Base-by-base conservation (phyloP, 1,140 invertebrate species). In the Drosophila takahashii region DNA sequence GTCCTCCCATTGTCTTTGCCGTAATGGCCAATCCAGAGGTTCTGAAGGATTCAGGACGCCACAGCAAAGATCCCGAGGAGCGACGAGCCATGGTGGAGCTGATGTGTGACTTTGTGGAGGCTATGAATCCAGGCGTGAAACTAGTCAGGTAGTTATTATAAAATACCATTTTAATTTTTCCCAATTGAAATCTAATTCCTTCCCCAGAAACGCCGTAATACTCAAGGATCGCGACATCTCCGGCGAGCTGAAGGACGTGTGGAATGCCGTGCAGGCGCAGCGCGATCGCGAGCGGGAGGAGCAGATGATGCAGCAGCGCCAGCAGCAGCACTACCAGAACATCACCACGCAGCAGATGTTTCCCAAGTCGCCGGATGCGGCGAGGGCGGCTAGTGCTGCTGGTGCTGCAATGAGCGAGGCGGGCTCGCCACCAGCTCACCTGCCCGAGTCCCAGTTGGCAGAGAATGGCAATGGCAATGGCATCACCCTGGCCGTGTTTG, bases 1-100 rank as follows among this genome's bases (percentile, higher is more conserved):
- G 94, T 77, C 93, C 94, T 7, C 93, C 94, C 0, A 91, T 94
- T 41, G 94, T 95, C 3, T 96, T 95, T 91, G 95, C 95, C 36
- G 95, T 95, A 4, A 95, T 96, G 94, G 95, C 94, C 0, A 95
- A 95, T 92, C 95, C 95, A 7, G 95, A 95, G 77, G 94, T 95
- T 53, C 92, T 96, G 26, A 94, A 94, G 81, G 92, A 93, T 36
- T 95, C 94, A 78, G 95, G 95, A 18, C 95, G 95, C 77, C 95
- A 95, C 91, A 94, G 95, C 77, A 91, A 93, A 48, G 94, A 95
- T 91, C 93, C 93, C 50, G 93, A 94, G 85, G 95, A 95, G 81
- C 93, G 94, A 66, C 93, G 94, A 47, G 94, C 93, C 22, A 91
- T 96, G 52, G 94, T 96, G 32, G 94, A 95, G 77, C 92, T 95